phyloP scores from a whole-genome alignment of 2,797 vertebrate genomes.

The Paratrypauchen microcephalus region DNA sequence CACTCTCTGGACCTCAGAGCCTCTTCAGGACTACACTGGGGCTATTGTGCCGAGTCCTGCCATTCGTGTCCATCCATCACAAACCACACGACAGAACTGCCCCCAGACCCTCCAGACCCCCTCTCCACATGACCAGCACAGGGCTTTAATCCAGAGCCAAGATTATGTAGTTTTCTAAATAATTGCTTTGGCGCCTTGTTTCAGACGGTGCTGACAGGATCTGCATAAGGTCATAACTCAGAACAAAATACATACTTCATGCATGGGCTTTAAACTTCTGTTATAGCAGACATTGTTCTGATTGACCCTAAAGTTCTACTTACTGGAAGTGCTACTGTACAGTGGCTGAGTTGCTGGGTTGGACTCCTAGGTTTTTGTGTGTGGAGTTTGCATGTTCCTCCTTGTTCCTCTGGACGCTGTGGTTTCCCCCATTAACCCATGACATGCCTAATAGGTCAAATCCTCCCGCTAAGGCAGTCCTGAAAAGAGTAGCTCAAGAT shows the following conservation, averaged over 20 bases:
- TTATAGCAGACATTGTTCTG: neutral
- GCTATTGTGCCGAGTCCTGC: constrained; percentile 88
- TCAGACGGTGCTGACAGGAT: constrained; percentile 4
- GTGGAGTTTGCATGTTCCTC: too few relatives aligned
- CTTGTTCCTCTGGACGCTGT: too few relatives aligned
- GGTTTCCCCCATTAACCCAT: too few relatives aligned
- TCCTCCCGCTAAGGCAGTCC: neutral
- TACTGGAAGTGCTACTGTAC: too few relatives aligned
- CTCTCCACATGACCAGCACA: neutral
- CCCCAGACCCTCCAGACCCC: constrained; percentile 21
- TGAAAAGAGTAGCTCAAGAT: neutral
- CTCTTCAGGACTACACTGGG: constrained; percentile 68
- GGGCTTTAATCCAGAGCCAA: constrained; percentile 10
- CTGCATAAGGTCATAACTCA: neutral
- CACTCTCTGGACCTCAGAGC: constrained; percentile 52
- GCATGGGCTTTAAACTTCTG: too few relatives aligned
- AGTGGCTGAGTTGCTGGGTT: too few relatives aligned
- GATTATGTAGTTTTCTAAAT: constrained; percentile 2
- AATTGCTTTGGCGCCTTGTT: constrained; percentile 8
- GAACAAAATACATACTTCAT: neutral
- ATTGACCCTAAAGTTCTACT: neutral
- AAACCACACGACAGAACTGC: constrained; percentile 86
- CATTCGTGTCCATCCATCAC: constrained; percentile 96
- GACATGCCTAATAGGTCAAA: neutral
- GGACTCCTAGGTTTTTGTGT: too few relatives aligned